Conservation (phyloP, 2,113 vertebrate genomes). For the Aphyosemion australe region DNA sequence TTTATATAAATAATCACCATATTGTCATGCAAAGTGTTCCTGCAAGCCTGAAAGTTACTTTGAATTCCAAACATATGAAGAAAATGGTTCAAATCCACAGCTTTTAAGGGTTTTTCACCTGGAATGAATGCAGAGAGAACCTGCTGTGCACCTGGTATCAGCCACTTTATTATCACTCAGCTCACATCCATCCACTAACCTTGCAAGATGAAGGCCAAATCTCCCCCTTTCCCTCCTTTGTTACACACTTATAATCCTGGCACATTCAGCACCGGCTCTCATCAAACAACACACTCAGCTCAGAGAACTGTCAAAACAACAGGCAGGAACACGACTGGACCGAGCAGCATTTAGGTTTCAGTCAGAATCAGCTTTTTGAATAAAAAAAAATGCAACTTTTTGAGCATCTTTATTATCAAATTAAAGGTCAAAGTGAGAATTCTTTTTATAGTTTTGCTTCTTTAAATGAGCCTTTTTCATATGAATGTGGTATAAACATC, state of each 20-base stretch:
- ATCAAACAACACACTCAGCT: slow-evolving; percentile 21
- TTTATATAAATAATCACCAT: neutral
- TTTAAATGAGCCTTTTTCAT: too few relatives aligned
- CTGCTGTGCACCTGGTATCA: slow-evolving; percentile 20
- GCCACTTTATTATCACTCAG: slow-evolving; percentile 20
- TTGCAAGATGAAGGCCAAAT: slow-evolving; percentile 12
- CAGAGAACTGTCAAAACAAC: slow-evolving; percentile 35
- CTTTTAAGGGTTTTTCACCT: neutral
- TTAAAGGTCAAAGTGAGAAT: too few relatives aligned
- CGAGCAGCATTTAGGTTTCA: slow-evolving; percentile 3
- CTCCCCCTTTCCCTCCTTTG: neutral
- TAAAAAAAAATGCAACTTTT: neutral
- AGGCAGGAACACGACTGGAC: slow-evolving; percentile 44
- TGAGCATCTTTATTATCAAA: neutral
- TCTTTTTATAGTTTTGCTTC: too few relatives aligned
- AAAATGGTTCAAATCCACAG: slow-evolving; percentile 1
- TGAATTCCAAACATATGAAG: neutral
- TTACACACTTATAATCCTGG: slow-evolving; percentile 13
- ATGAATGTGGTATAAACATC: too few relatives aligned
- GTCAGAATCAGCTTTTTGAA: neutral
- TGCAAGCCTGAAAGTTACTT: neutral
- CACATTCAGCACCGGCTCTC: slow-evolving; percentile 28
- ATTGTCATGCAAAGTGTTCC: neutral
- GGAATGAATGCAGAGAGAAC: slow-evolving; percentile 9
- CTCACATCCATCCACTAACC: slow-evolving; percentile 26